Evolutionary conservation across 2,113 vertebrate genomes (phyloP), one percentile per base, ranked within the genome.

Genomic region (Mobula hypostoma): DNA sequence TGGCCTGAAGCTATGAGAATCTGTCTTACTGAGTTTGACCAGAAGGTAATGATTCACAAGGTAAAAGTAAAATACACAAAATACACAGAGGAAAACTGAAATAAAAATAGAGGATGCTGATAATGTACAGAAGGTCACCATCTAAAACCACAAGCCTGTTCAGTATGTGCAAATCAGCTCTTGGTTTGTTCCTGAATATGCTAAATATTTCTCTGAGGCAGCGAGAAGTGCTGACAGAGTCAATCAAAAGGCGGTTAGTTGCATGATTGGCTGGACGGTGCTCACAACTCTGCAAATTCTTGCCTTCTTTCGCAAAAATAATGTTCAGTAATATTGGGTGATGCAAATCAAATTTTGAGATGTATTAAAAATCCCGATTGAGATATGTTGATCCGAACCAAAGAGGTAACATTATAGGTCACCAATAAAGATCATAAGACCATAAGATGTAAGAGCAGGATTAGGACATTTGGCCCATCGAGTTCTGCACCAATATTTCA

Each of bases 81-180:
- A 15, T 88, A 68, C 11, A 63, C 58, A 11, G 29, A 68, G 15
- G 85, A 66, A 66, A n/a, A 15, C 29, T 90, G 85, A 90, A 90
- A 17, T 90, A 32, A 90, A 90, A 90, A 68, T 90, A 66, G 85
- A 32, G 85, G 58, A 90, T 66, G 85, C 61, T 36, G 85, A 90
- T 90, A 63, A 66, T 32, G 17, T 24, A 29, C 85, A 88, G 56
- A 15, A n/a, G 61, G 29, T n/a, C 29, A n/a, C 29, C 83, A 2
- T 5, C 1, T 63, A 56, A 24, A 48, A 58, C 9, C 48, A 83
- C 9, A 8, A 24, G 40, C 19, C 48, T 36, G 3, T 79, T 79
- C n/a, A 58, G 48, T 56, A 27, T 58, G 80, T 56, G 79, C 48
- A 8, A 48, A 27, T 58, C 80, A 24, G 7, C 63, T 90, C 61